Evolutionary conservation across 2,113 vertebrate species (phyloP), one percentile per base, ranked within the genome.

Genomic region (Xenopus borealis): DNA sequence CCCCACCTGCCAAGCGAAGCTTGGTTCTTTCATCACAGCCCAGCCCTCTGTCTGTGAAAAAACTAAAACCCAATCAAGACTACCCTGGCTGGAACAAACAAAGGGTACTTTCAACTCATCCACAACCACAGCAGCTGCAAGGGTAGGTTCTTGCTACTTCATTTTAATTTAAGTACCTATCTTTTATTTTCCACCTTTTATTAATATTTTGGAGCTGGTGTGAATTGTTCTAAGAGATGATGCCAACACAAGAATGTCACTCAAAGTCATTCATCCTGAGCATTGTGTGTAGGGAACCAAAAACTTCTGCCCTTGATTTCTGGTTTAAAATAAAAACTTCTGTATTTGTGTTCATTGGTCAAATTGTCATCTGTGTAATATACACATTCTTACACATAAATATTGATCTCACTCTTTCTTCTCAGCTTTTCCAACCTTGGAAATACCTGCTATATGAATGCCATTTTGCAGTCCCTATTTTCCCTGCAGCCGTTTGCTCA

Each of bases 371-470:
- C 33, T 40, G 33, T 40, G 33, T 40, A 9, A 40, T 9, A 40
- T 12, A 16, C 47, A 13, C 10, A 12, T 50, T 50, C 12, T 50
- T 12, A 16, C 10, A 16, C 47, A 2, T 50, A 3, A 7, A 50
- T 40, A 16, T 20, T 62, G 3, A 30, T 62, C 72, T 2, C 78
- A 79, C 78, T 30, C 75, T 64, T 81, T n/a, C n/a, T 80, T 77
- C 84, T 14, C 84, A 99, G 97, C 10, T 99, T 99, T 88, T 98
- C 97, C 71, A 99, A 99, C 80, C 82, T 99, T 83, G 97, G 97
- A 69, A 99, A 99, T 86, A 99, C 97, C 7, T 99, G 97, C 80
- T 99, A 99, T 81, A 99, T 99, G 97, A 99, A 99, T 33, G 96
- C 97, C 68, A 99, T 99, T 80, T 91, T 99, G 67, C 97, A 99